Conservation (phyloP, 1,140 invertebrate species). For the Globodera ellingtonae region DNA sequence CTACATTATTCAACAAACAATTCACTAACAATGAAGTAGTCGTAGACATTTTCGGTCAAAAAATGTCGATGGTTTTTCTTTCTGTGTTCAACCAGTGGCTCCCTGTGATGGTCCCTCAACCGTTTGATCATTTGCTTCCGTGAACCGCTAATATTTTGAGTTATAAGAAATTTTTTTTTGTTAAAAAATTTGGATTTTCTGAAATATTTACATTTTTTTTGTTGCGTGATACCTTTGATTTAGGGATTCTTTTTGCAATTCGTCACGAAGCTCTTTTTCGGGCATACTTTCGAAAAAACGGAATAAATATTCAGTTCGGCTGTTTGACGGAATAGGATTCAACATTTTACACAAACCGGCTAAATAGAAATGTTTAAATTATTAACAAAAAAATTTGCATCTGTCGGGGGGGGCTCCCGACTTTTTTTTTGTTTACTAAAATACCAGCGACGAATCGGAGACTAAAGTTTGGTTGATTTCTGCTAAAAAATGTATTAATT, state of each 20-base stretch:
- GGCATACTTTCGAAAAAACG: conserved; percentile 14
- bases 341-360: background rate
- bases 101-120: conserved; percentile 12
- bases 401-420: too few species aligned
- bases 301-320: conserved; percentile 7
- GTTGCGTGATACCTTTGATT: background rate
- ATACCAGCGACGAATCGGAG: too few species aligned
- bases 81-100: conserved; percentile 5
- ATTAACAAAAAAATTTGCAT: too few species aligned
- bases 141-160: conserved; percentile 10
- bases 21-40: conserved; percentile 30
- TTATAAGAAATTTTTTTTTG: background rate
- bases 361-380: too few species aligned
- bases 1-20: background rate
- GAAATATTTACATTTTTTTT: background rate
- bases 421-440: too few species aligned
- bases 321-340: conserved; percentile 1
- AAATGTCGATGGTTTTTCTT: conserved; percentile 1
- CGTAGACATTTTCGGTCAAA: conserved; percentile 18
- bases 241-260: conserved; percentile 6
- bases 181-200: conserved; percentile 3
- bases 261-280: conserved; percentile 13
- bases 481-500: too few species aligned
- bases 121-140: conserved; percentile 18
- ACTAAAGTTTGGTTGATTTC: too few species aligned